Conservation (phyloP, 2,888 invertebrate species). For the Cheilosia scutellata region DNA sequence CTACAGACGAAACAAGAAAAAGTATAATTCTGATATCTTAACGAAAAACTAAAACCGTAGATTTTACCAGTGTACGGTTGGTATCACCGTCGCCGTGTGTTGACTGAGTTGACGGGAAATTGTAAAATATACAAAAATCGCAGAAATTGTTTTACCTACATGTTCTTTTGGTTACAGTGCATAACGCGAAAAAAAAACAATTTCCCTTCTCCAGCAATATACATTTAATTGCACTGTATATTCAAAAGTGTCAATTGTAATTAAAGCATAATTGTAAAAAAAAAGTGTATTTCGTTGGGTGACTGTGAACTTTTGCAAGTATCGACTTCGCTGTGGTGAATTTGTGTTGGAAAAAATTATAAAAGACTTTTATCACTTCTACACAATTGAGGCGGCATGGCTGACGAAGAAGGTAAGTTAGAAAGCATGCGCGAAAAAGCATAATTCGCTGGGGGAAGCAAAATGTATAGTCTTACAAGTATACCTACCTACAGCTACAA, state of each 20-base stretch:
- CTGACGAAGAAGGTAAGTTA: slow-evolving; percentile 62
- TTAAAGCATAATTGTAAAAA: slow-evolving; percentile 42
- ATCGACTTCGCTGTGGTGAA: slow-evolving; percentile 54
- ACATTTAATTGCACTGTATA: not conserved
- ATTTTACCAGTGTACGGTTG: slow-evolving; percentile 47
- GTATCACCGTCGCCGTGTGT: not conserved
- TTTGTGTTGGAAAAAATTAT: slow-evolving; percentile 16
- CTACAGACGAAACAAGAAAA: slow-evolving; percentile 38
- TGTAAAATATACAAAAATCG: slow-evolving; percentile 28
- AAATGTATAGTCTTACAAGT: slow-evolving; percentile 60
- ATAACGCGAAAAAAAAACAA: slow-evolving; percentile 10
- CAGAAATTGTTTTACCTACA: slow-evolving; percentile 46
- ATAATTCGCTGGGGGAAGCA: slow-evolving; percentile 8
- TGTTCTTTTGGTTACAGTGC: not conserved
- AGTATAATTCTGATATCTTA: slow-evolving; percentile 33
- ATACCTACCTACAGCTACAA: too few relatives aligned
- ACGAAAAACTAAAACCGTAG: slow-evolving; percentile 31
- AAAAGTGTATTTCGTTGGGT: slow-evolving; percentile 19
- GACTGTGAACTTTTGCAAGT: not conserved
- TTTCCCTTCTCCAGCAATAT: not conserved
- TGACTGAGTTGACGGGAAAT: not conserved
- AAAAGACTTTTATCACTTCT: slow-evolving; percentile 22
- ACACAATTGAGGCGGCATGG: slow-evolving; percentile 53
- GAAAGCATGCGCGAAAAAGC: slow-evolving; percentile 62
- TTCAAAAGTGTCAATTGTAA: slow-evolving; percentile 1